A percentile compares a stretch with the other conserved stretches of the same genome.
phyloP scores from a whole-genome alignment of 1,140 invertebrate species.

The Nasonia giraulti region DNA sequence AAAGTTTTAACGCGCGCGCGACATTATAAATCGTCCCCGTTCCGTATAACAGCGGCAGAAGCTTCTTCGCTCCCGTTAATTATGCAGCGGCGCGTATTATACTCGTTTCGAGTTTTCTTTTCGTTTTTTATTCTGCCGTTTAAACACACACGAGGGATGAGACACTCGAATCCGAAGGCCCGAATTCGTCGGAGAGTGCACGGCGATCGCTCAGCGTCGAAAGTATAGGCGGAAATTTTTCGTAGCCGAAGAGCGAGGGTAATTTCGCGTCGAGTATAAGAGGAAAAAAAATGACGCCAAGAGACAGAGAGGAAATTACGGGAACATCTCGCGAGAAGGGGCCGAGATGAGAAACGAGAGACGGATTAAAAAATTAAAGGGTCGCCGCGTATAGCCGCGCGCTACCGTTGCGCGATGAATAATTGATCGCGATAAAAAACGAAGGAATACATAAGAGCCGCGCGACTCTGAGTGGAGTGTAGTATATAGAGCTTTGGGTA shows the following conservation, averaged over 20 bases:
- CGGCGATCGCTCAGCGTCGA: background rate
- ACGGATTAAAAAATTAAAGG: conserved; percentile 44
- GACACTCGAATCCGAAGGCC: too few relatives aligned
- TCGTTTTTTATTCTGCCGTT: background rate
- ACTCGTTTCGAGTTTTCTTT: background rate
- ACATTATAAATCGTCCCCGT: conserved; percentile 40
- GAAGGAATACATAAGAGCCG: background rate
- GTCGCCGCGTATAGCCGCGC: background rate
- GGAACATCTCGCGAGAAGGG: background rate
- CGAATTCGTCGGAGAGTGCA: too few relatives aligned
- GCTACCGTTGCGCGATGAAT: background rate
- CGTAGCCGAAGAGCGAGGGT: conserved; percentile 8
- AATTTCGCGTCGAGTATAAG: conserved; percentile 5
- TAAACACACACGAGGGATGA: too few relatives aligned
- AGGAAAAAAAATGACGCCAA: conserved; percentile 14
- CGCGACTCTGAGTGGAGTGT: background rate
- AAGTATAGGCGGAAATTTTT: background rate
- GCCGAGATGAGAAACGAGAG: background rate
- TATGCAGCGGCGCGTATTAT: conserved; percentile 7
- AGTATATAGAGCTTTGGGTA: background rate
- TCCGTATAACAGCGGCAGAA: background rate
- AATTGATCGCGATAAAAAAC: background rate
- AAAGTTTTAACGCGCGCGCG: conserved; percentile 47
- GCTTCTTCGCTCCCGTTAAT: background rate
- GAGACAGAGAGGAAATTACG: conserved; percentile 17